phyloP scores from a whole-genome alignment of 2,888 invertebrate species.

The Oscheius sp. region DNA sequence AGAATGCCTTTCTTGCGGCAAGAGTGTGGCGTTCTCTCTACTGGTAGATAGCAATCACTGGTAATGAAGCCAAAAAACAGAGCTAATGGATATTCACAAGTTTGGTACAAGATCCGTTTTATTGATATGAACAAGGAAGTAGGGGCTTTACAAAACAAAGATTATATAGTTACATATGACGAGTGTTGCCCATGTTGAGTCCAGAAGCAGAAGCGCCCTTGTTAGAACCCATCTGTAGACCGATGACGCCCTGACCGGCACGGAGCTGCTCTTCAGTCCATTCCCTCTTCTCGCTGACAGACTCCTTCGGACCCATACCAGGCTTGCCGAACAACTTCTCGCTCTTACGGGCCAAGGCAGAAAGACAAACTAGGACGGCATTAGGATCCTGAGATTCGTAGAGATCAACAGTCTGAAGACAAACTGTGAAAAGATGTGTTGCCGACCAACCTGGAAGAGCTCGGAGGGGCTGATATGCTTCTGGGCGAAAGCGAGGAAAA shows the following conservation, averaged over 20 bases:
- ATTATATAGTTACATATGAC: slow-evolving; percentile 79
- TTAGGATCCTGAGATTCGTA: slow-evolving; percentile 91
- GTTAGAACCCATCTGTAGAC: slow-evolving; percentile 92
- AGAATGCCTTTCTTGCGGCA: too few relatives aligned
- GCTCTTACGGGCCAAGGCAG: slow-evolving; percentile 90
- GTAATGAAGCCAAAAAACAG: too few relatives aligned
- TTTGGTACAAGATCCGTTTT: too few relatives aligned
- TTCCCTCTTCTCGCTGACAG: slow-evolving; percentile 91
- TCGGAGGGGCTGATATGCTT: slow-evolving; percentile 82
- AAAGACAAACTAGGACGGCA: slow-evolving; percentile 92
- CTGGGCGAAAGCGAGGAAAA: slow-evolving; percentile 85
- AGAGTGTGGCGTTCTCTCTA: too few relatives aligned
- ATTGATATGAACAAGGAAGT: too few relatives aligned
- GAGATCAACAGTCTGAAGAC: slow-evolving; percentile 94
- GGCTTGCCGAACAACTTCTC: slow-evolving; percentile 59
- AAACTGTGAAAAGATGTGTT: background rate
- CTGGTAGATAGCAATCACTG: too few relatives aligned
- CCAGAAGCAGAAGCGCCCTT: slow-evolving; percentile 96
- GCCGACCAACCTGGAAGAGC: slow-evolving; percentile 83
- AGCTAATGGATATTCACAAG: too few relatives aligned
- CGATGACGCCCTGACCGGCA: slow-evolving; percentile 80
- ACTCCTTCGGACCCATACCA: slow-evolving; percentile 78
- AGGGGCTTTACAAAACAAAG: background rate
- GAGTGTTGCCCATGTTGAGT: slow-evolving; percentile 94
- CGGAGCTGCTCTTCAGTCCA: slow-evolving; percentile 88